Conservation (phyloP, 1,140 invertebrate genomes). For the Hylaeus volcanicus region DNA sequence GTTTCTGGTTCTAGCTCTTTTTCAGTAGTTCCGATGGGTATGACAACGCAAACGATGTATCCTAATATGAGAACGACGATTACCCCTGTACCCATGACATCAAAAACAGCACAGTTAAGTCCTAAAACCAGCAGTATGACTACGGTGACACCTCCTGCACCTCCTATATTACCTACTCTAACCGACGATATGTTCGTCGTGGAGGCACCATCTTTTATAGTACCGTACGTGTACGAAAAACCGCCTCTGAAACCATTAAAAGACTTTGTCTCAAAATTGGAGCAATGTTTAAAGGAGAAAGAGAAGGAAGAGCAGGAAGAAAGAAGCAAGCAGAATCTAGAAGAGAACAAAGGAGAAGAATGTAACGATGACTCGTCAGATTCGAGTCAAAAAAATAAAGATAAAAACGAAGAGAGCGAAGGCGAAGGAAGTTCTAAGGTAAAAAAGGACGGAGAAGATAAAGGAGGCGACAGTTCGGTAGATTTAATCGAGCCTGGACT, state of each 20-base stretch:
- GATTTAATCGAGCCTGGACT: slow-evolving; percentile 69
- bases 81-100: slow-evolving; percentile 81
- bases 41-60: slow-evolving; percentile 82
- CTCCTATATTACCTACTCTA: slow-evolving; percentile 87
- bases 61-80: slow-evolving; percentile 83
- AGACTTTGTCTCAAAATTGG: slow-evolving; percentile 86
- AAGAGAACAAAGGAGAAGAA: slow-evolving; percentile 71
- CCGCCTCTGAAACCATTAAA: slow-evolving; percentile 89
- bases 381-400: slow-evolving; percentile 70
- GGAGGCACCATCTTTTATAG: slow-evolving; percentile 94
- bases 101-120: slow-evolving; percentile 65
- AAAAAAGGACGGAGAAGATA: slow-evolving; percentile 77
- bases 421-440: slow-evolving; percentile 40
- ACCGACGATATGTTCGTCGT: slow-evolving; percentile 95
- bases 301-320: slow-evolving; percentile 78
- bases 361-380: slow-evolving; percentile 67
- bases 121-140: slow-evolving; percentile 70
- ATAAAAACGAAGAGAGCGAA: slow-evolving; percentile 71
- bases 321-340: slow-evolving; percentile 67
- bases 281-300: slow-evolving; percentile 83
- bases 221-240: slow-evolving; percentile 95
- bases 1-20: slow-evolving; percentile 75
- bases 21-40: slow-evolving; percentile 80
- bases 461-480: slow-evolving; percentile 70
- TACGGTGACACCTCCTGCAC: slow-evolving; percentile 77